A percentile compares a stretch with the other conserved stretches of the same genome.
Evolutionary conservation across 2,113 vertebrate species (phyloP).

Genomic region (Corapipo altera): DNA sequence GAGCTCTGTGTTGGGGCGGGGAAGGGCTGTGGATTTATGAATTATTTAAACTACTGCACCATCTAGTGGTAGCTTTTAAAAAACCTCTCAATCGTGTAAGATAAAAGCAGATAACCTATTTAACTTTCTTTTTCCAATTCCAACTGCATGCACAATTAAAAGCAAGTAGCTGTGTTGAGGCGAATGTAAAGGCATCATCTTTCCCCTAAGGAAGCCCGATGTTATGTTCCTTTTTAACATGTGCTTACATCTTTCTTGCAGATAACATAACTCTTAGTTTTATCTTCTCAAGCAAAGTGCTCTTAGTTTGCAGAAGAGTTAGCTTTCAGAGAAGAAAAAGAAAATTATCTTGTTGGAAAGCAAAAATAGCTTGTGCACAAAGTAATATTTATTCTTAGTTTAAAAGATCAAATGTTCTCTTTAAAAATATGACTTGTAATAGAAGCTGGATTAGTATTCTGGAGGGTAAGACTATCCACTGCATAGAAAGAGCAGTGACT

Average conservation of each 20-base stretch:
- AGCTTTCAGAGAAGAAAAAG: slow-evolving; percentile 62
- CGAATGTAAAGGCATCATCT: neutral
- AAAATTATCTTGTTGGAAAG: slow-evolving; percentile 15
- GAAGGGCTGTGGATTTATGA: neutral
- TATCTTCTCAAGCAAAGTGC: slow-evolving; percentile 65
- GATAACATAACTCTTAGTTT: slow-evolving; percentile 72
- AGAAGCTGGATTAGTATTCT: neutral
- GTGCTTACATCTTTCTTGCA: neutral
- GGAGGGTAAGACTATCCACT: neutral
- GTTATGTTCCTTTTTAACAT: neutral
- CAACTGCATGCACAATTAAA: neutral
- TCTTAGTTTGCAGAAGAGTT: slow-evolving; percentile 72
- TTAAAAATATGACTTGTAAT: neutral
- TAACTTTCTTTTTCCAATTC: neutral
- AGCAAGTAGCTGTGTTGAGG: neutral
- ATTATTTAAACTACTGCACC: slow-evolving; percentile 18
- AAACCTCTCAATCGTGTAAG: neutral
- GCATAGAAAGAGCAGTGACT: neutral
- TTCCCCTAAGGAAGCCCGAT: neutral
- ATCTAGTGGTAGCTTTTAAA: neutral
- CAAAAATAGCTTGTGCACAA: neutral
- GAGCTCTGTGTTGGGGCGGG: fast-evolving
- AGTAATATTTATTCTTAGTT: neutral
- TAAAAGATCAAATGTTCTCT: neutral
- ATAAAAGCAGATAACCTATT: neutral